A percentile compares a stretch with the other conserved stretches of the same genome.
These are phyloP conservation scores for Cherax destructor DNA, from an alignment of 1,140 invertebrate genomes.

Conservation along the genomic window DNA sequence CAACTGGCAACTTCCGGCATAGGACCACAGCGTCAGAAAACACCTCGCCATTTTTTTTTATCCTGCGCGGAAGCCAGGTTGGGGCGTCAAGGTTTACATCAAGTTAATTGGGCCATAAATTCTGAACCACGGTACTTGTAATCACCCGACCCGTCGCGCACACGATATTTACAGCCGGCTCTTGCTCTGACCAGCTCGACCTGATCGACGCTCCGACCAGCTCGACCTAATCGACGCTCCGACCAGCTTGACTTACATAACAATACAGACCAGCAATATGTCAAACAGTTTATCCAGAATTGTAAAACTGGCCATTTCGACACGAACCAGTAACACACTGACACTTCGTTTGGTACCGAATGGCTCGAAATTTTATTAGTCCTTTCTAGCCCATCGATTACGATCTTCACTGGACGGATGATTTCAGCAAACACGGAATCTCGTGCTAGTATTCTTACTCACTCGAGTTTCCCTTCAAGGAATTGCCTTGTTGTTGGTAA, in stretches of 20 bases:
- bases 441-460: too few relatives aligned
- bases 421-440: too few relatives aligned
- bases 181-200: neutral
- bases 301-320: too few relatives aligned
- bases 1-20: neutral
- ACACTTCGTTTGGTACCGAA: too few relatives aligned
- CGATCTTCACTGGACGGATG: too few relatives aligned
- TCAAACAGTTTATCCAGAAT: too few relatives aligned
- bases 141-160: slow-evolving; percentile 26
- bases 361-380: too few relatives aligned
- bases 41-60: neutral
- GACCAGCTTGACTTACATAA: neutral
- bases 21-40: slow-evolving; percentile 9
- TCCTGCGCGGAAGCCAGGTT: neutral
- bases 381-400: too few relatives aligned
- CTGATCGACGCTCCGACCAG: neutral
- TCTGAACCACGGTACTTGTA: slow-evolving; percentile 20
- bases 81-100: slow-evolving; percentile 28
- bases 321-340: too few relatives aligned
- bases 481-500: too few relatives aligned
- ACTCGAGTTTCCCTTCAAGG: too few relatives aligned
- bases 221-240: neutral
- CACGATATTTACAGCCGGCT: slow-evolving; percentile 29
- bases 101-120: slow-evolving; percentile 25
- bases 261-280: neutral